A percentile compares a stretch with the other conserved stretches of the same genome.
These are phyloP conservation scores for Tyria jacobaeae DNA, from an alignment of 2,888 invertebrate genomes.

Conservation along the genomic window DNA sequence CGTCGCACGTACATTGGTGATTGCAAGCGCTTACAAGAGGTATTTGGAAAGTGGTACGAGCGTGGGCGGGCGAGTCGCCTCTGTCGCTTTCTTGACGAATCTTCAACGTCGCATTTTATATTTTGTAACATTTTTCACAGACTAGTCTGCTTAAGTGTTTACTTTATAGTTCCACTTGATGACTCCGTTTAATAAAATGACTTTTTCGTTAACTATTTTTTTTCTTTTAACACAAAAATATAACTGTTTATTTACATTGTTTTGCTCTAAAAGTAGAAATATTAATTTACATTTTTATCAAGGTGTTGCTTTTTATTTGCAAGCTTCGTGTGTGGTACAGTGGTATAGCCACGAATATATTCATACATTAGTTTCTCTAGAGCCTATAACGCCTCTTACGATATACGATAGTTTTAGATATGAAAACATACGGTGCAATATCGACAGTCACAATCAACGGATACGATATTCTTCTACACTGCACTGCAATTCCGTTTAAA, in stretches of 20 bases:
- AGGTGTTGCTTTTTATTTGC: constrained; percentile 23
- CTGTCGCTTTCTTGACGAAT: constrained; percentile 80
- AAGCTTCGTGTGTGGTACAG: constrained; percentile 74
- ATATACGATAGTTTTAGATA: constrained; percentile 73
- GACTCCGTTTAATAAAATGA: constrained; percentile 32
- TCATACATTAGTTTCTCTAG: constrained; percentile 73
- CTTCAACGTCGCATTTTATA: constrained; percentile 79
- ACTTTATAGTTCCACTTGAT: constrained; percentile 49
- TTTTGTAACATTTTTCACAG: constrained; percentile 78
- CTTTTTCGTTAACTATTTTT: constrained; percentile 31
- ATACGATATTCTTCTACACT: constrained; percentile 50
- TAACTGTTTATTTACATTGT: constrained; percentile 13
- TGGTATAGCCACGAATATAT: constrained; percentile 71
- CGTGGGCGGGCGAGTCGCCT: constrained; percentile 83
- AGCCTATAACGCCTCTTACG: constrained; percentile 71
- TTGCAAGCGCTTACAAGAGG: constrained; percentile 82
- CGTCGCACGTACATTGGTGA: constrained; percentile 75
- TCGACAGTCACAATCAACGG: constrained; percentile 51
- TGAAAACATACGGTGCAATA: constrained; percentile 52
- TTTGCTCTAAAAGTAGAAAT: constrained; percentile 2
- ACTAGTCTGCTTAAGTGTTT: constrained; percentile 52
- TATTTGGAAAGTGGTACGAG: constrained; percentile 85
- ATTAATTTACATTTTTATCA: not conserved
- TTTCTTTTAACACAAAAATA: constrained; percentile 27
- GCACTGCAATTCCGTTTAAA: constrained; percentile 25